Evolutionary conservation across 2,888 invertebrate genomes (phyloP), one percentile per base, ranked within the genome.

Genomic region (Philereme vetulata): DNA sequence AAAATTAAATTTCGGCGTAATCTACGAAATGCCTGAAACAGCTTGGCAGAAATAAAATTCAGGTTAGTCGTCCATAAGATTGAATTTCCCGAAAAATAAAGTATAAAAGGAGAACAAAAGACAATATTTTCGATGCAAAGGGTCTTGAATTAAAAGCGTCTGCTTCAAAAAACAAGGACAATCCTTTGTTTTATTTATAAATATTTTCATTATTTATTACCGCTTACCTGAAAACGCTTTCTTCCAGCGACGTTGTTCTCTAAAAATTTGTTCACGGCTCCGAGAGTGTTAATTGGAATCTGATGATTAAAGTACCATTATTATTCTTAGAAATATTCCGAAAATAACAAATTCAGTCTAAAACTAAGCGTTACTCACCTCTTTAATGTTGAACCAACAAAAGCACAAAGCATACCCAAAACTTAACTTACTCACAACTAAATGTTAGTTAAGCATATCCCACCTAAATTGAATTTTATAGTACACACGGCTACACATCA

Each of bases 211-310:
- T 40, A 21, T 56, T 32, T 34, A 49, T 34, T 44, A 54, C 35
- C 56, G 51, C 70, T 75, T 65, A 88, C 90, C 86, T 86, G 84
- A 51, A 86, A 74, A 62, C 77, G 76, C 76, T 88, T 90, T 46
- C 84, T 79, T 32, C 72, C 75, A 4, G 75, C 76, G 21, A 88
- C 85, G 62, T 90, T 93, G 74, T 94, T 94, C 69, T 93, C 93
- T 58, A 95, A 82, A 64, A 95, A 90, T 70, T 92, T 93, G 74
- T 94, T 95, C 1, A 95, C 95, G 7, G 95, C 95, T 42, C 93
- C 92, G 55, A 95, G 82, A 0, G 95, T 94, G 51, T 94, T 93
- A 74, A 95, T 94, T 59, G 95, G 95, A 70, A 95, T 95, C 95
- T 95, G 84, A 67, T 90, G 43, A 36, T 10, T 35, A 43, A 45